Conservation (phyloP, 2,113 vertebrate genomes). For the Chauna torquata region DNA sequence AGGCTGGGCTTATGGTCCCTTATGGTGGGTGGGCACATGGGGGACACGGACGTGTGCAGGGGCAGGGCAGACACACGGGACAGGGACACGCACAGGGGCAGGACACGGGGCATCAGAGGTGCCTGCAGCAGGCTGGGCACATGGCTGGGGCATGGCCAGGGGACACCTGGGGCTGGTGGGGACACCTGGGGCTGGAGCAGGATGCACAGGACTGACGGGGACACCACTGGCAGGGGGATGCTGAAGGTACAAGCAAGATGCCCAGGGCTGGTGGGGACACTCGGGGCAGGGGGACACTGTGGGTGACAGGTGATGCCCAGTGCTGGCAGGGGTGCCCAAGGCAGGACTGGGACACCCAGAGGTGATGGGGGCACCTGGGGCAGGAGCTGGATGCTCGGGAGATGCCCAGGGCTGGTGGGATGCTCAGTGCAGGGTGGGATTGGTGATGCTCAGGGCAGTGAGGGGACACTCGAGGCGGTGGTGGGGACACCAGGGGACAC, state of each 20-base stretch:
- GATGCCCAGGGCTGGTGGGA: background rate
- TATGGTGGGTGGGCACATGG: too few species aligned
- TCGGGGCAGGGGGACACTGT: background rate
- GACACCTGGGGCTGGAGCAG: background rate
- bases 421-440: too few species aligned
- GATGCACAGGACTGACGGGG: too few species aligned
- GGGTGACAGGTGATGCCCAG: background rate
- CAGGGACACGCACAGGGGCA: background rate
- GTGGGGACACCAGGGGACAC: background rate
- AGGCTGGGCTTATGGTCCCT: background rate
- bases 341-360: background rate
- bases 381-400: background rate
- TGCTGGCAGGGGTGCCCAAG: background rate
- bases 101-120: background rate
- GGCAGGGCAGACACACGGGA: background rate
- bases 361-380: background rate
- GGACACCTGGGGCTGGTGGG: background rate
- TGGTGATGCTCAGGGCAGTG: background rate
- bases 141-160: background rate
- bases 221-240: background rate
- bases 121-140: background rate
- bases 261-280: too few species aligned
- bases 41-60: background rate
- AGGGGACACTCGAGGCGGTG: too few species aligned
- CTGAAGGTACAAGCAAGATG: too few species aligned